A percentile compares a stretch with the other conserved stretches of the same genome.
These are phyloP conservation scores for Conops quadrifasciatus DNA, from an alignment of 2,888 invertebrate genomes.

Conservation along the genomic window DNA sequence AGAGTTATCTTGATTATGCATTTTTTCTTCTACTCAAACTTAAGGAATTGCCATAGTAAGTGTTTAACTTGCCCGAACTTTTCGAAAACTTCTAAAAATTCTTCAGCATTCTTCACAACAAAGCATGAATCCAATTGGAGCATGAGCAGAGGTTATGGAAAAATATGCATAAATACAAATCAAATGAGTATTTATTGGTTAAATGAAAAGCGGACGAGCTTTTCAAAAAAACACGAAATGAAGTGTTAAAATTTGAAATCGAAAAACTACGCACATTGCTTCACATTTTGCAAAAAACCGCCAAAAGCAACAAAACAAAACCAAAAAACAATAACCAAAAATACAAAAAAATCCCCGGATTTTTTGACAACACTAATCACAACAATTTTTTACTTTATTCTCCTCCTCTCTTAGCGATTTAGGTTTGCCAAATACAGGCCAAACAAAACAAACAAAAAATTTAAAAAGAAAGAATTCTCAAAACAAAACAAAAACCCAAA, in stretches of 20 bases:
- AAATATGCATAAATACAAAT: constrained; percentile 29
- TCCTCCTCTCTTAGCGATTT: constrained; percentile 65
- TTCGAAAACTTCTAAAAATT: not conserved
- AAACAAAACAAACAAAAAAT: constrained; percentile 44
- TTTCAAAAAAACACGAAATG: constrained; percentile 28
- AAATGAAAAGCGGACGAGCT: too few species aligned
- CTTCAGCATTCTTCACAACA: constrained; percentile 2
- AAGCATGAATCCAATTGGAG: not conserved
- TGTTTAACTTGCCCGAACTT: too few species aligned
- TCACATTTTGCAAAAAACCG: constrained; percentile 35
- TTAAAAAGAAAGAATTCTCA: constrained; percentile 36
- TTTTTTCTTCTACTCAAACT: constrained; percentile 44
- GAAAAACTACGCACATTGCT: constrained; percentile 1
- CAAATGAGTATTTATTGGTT: constrained; percentile 14
- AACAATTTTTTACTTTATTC: constrained; percentile 65
- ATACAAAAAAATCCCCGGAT: constrained; percentile 45
- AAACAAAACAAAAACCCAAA: constrained; percentile 45
- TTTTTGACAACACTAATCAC: constrained; percentile 61
- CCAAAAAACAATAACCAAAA: constrained; percentile 40
- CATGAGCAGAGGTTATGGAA: not conserved
- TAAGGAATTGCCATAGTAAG: not conserved
- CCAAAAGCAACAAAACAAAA: constrained; percentile 41
- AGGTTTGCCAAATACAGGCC: constrained; percentile 56
- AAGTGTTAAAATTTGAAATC: constrained; percentile 21
- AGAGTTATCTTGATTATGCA: constrained; percentile 63